phyloP scores from a whole-genome alignment of 2,797 vertebrate species.

The Crenuchus spilurus region DNA sequence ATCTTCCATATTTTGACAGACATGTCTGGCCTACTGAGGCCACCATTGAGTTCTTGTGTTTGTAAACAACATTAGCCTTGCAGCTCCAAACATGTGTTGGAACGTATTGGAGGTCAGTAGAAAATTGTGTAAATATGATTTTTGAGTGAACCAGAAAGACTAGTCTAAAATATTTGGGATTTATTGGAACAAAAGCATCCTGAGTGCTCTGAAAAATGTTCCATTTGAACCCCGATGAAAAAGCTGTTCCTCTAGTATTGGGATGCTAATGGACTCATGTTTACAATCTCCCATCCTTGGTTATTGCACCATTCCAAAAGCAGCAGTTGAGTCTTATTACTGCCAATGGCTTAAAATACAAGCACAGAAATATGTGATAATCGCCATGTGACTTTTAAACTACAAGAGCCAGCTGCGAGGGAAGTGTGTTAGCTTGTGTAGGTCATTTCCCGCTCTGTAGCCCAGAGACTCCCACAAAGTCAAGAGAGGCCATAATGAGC shows the following conservation, averaged over 20 bases:
- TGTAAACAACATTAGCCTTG: no score
- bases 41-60: no score
- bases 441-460: conserved; percentile 22
- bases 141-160: background rate
- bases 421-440: background rate
- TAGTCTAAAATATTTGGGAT: background rate
- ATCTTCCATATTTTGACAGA: no score
- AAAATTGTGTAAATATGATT: no score
- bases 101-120: no score
- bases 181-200: background rate
- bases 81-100: no score
- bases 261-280: conserved; percentile 12
- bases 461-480: conserved; percentile 18
- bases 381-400: conserved; percentile 18
- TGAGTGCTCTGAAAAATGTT: background rate
- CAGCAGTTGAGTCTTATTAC: conserved; percentile 4
- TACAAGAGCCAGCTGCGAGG: conserved; percentile 20
- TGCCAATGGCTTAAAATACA: conserved; percentile 3
- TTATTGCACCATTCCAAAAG: conserved; percentile 16
- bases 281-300: background rate
- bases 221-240: background rate
- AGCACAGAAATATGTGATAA: background rate
- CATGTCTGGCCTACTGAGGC: no score
- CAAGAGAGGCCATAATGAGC: conserved; percentile 21
- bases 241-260: background rate